A percentile compares a stretch with the other conserved stretches of the same genome.
Evolutionary conservation across 2,113 vertebrate genomes (phyloP).

Genomic region (Peromyscus polionotus): DNA sequence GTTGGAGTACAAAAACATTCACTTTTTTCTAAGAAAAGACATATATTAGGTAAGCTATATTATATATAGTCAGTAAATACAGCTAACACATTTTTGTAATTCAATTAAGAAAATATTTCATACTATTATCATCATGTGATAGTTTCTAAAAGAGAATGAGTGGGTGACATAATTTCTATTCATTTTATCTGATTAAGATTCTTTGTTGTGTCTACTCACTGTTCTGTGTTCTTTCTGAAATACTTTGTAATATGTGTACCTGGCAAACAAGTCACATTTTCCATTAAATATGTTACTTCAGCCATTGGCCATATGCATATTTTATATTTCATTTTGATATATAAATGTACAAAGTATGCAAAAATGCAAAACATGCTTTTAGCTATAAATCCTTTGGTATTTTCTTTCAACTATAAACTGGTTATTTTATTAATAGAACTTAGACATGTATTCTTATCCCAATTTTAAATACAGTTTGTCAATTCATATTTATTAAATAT

Average conservation of each 20-base stretch:
- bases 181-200: not conserved
- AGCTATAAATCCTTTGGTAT: not conserved
- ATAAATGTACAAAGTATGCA: not conserved
- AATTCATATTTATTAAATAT: not conserved
- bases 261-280: not conserved
- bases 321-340: not conserved
- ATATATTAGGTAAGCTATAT: not conserved
- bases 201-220: not conserved
- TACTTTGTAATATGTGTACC: not conserved
- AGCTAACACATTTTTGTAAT: not conserved
- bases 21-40: not conserved
- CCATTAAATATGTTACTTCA: not conserved
- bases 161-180: rapidly evolving
- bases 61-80: not conserved
- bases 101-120: not conserved
- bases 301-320: not conserved
- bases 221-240: not conserved
- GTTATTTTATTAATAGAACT: not conserved
- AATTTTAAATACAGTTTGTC: not conserved
- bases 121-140: not conserved
- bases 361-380: not conserved
- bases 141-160: not conserved
- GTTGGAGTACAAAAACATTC: not conserved
- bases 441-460: not conserved
- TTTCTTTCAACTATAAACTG: not conserved